Evolutionary conservation across 2,113 vertebrate species (phyloP).

Genomic region (Alligator sinensis): DNA sequence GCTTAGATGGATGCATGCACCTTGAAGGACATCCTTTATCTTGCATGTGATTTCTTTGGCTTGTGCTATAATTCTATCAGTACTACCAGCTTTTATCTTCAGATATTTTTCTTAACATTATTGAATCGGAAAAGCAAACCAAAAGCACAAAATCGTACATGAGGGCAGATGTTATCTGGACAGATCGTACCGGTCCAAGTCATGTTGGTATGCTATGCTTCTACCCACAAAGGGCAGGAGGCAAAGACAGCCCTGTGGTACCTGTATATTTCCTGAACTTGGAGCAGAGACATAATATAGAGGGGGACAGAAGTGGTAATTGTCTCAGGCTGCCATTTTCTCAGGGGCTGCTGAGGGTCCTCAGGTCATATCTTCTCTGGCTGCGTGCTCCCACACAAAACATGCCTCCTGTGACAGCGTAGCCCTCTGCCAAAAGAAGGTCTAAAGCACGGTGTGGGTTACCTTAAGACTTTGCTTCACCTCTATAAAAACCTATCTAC

Average conservation of each 20-base stretch:
- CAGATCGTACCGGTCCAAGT: background rate
- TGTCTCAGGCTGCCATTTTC: too few relatives aligned
- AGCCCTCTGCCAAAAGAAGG: too few relatives aligned
- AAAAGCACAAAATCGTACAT: background rate
- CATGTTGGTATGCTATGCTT: background rate
- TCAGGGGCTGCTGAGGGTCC: too few relatives aligned
- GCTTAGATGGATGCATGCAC: constrained; percentile 46
- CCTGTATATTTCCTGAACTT: background rate
- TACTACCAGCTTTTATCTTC: constrained; percentile 4
- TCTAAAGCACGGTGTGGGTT: too few relatives aligned
- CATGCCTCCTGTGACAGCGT: too few relatives aligned
- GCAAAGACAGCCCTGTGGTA: background rate
- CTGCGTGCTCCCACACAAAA: too few relatives aligned
- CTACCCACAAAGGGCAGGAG: background rate
- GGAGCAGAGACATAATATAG: background rate
- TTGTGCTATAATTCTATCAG: constrained; percentile 23
- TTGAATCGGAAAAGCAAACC: constrained; percentile 23
- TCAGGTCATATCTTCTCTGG: too few relatives aligned
- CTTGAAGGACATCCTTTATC: constrained; percentile 31
- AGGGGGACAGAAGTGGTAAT: too few relatives aligned
- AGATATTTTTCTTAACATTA: background rate
- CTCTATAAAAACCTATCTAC: too few relatives aligned
- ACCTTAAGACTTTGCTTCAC: too few relatives aligned
- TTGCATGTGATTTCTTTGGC: background rate
- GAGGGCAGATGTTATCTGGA: background rate